Percentiles rank a stretch among this genome's conserved stretches.
These are phyloP conservation scores for Acanthisitta chloris DNA, from an alignment of 2,113 vertebrate species.

Conservation along the genomic window DNA sequence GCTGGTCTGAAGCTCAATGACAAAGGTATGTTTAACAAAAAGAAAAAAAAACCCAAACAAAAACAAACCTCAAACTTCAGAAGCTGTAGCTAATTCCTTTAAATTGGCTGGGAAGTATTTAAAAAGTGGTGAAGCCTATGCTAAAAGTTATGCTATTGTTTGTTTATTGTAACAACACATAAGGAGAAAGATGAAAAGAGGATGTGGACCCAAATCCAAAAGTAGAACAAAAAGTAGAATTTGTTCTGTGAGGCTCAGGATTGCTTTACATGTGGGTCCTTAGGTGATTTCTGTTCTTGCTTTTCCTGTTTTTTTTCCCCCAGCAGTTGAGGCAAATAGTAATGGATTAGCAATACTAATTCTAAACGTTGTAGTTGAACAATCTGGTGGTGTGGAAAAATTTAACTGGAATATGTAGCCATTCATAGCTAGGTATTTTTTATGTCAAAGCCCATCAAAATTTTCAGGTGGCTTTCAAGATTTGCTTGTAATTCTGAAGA, in stretches of 20 bases:
- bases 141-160: background rate
- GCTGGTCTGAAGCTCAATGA: constrained; percentile 77
- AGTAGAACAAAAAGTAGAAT: background rate
- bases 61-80: background rate
- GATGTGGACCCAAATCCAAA: background rate
- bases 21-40: constrained; percentile 68
- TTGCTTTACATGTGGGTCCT: background rate
- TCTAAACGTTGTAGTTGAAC: background rate
- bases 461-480: background rate
- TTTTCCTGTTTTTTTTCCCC: background rate
- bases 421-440: background rate
- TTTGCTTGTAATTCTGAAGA: background rate
- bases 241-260: background rate
- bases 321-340: background rate
- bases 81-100: background rate
- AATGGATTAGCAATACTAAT: background rate
- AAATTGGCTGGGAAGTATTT: background rate
- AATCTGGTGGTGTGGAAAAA: background rate
- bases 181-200: background rate
- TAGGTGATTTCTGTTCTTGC: background rate
- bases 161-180: background rate
- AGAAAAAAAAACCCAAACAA: background rate
- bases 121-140: background rate
- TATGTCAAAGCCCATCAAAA: background rate
- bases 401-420: background rate